Conservation (phyloP, 2,113 vertebrate species). For the Thamnophis sirtalis region DNA sequence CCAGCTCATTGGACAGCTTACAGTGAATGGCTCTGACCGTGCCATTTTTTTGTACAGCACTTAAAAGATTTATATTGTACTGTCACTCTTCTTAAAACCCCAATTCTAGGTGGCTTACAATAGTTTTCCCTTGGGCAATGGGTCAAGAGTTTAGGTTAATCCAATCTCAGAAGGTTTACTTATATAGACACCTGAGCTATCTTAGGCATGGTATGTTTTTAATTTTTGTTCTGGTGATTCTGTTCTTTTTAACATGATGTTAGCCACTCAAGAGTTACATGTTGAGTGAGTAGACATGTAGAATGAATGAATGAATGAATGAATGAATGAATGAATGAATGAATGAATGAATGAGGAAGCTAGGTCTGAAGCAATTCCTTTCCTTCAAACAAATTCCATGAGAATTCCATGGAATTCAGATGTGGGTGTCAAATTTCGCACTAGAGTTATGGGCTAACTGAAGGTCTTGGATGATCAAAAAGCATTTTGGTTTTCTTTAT, state of each 20-base stretch:
- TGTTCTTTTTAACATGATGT: neutral
- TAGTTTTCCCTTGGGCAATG: neutral
- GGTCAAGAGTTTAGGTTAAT: neutral
- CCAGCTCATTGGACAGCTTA: neutral
- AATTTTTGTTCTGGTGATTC: neutral
- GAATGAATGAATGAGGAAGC: neutral
- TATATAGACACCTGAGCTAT: neutral
- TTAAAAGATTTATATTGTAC: neutral
- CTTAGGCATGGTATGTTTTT: neutral
- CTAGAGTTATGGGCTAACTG: neutral
- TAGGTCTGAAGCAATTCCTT: neutral
- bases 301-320: neutral
- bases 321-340: neutral
- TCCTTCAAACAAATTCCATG: neutral
- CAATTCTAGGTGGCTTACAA: neutral
- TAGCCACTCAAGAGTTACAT: neutral
- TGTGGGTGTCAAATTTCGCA: neutral
- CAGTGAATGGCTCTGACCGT: neutral
- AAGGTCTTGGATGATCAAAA: neutral
- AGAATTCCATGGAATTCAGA: neutral
- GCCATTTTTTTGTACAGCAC: neutral
- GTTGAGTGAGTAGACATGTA: neutral
- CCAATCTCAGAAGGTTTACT: neutral
- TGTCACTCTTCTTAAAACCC: neutral
- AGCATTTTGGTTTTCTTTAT: neutral